Base-by-base conservation (phyloP, 2,113 vertebrate genomes). In the Cathartes aura region DNA sequence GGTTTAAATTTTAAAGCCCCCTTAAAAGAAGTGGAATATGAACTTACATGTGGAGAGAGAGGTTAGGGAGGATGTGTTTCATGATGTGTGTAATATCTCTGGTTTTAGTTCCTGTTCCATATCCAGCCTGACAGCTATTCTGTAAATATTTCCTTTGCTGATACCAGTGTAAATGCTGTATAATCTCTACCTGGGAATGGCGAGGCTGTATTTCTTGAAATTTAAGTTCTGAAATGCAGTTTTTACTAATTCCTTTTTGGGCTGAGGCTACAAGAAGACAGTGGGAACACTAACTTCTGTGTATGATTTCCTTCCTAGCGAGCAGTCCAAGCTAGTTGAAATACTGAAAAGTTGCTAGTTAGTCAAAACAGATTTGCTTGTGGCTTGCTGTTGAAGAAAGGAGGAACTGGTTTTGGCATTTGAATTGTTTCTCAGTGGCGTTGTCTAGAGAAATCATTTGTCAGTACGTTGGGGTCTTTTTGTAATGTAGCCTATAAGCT, bases 41-140 rank as follows among this genome's bases (percentile, higher is more conserved):
- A 63, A 73, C 3, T 89, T 82, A 3, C 0, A 15, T 27, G 48
- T 18, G 3, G n/a, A 78, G 55, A 32, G 36, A 50, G 42, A 70
- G 26, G 21, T 62, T 45, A 70, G 32, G n/a, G 29, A 95, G 70
- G 53, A 91, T 90, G 60, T 80, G 15, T 94, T 86, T 92, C 29
- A 47, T 96, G 7, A 47, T 45, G 38, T 66, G 32, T 78, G 59
- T 66, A 60, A 67, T 76, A 63, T 58, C 3, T 78, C 27, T 88
- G 47, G 12, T 47, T 92, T 90, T 83, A 96, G 59, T 97, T 97
- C 82, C 88, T 93, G 71, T 93, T 95, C 53, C 47, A 10, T 74
- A 47, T 89, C 48, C 47, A 92, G 80, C 47, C 27, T 71, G 80
- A 81, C 82, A 87, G 52, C 52, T 81, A 13, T 55, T 88, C 50